Evolutionary conservation across 2,888 invertebrate genomes (phyloP).

Genomic region (Aphidoletes aphidimyza): DNA sequence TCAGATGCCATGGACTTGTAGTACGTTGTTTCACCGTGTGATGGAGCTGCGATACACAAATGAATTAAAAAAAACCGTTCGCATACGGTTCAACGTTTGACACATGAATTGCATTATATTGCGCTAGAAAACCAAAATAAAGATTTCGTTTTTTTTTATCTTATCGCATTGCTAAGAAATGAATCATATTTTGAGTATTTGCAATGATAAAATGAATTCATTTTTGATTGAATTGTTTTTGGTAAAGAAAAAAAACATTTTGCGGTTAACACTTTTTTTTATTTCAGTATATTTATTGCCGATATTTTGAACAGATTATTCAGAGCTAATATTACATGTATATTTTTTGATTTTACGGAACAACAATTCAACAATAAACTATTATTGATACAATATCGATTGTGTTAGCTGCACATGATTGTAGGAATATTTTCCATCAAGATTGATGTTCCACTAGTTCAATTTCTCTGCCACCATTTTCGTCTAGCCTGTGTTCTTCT

Average conservation of each 20-base stretch:
- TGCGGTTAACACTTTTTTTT: background rate
- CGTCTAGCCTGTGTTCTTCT: slow-evolving; percentile 60
- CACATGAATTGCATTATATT: background rate
- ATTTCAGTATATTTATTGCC: background rate
- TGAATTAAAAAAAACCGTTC: background rate
- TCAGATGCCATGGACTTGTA: background rate
- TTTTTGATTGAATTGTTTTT: too few species aligned
- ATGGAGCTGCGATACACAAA: background rate
- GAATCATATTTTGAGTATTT: too few species aligned
- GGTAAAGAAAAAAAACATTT: too few species aligned
- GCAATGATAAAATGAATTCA: too few species aligned
- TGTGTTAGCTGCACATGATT: background rate
- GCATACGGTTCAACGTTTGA: background rate
- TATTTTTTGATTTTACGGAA: background rate
- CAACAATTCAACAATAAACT: background rate
- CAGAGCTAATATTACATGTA: background rate
- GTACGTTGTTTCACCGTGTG: background rate
- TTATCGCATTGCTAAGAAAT: too few species aligned
- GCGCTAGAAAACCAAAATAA: too few species aligned
- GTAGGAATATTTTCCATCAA: background rate
- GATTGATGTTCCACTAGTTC: background rate
- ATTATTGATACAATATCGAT: background rate
- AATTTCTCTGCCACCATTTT: background rate
- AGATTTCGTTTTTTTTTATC: too few species aligned
- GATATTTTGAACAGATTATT: background rate